Conservation (phyloP, 2,888 invertebrate species). For the Cremastobaeus sp. region DNA sequence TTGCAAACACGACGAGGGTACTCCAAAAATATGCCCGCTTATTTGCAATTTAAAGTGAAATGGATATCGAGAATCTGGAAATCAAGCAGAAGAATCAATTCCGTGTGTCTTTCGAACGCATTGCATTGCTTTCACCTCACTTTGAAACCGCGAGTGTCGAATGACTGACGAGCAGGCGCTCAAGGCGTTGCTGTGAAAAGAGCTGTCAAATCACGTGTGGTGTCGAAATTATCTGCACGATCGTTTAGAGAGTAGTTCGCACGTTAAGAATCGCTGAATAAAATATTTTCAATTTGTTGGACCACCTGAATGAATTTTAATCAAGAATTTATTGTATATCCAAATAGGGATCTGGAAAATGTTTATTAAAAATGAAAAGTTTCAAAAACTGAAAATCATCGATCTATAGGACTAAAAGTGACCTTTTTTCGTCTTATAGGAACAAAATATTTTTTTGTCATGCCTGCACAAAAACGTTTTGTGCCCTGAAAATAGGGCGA, state of each 20-base stretch:
- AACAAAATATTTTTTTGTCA: too few relatives aligned
- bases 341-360: too few relatives aligned
- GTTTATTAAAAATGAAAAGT: too few relatives aligned
- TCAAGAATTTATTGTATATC: too few relatives aligned
- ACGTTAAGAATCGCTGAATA: not conserved
- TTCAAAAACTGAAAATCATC: too few relatives aligned
- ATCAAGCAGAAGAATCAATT: constrained; percentile 6
- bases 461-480: too few relatives aligned
- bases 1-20: constrained; percentile 5
- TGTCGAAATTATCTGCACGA: constrained; percentile 1
- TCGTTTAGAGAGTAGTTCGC: constrained; percentile 5
- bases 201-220: constrained; percentile 14
- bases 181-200: constrained; percentile 21
- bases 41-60: constrained; percentile 32
- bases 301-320: too few relatives aligned
- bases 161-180: constrained; percentile 25
- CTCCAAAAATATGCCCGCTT: constrained; percentile 28
- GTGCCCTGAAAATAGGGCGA: too few relatives aligned
- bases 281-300: not conserved
- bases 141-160: constrained; percentile 7
- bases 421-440: too few relatives aligned
- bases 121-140: constrained; percentile 5
- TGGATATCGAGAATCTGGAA: constrained; percentile 26
- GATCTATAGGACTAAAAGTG: too few relatives aligned
- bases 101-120: not conserved